Conservation (phyloP, 1,140 invertebrate genomes). For the Berghia stephanieae region DNA sequence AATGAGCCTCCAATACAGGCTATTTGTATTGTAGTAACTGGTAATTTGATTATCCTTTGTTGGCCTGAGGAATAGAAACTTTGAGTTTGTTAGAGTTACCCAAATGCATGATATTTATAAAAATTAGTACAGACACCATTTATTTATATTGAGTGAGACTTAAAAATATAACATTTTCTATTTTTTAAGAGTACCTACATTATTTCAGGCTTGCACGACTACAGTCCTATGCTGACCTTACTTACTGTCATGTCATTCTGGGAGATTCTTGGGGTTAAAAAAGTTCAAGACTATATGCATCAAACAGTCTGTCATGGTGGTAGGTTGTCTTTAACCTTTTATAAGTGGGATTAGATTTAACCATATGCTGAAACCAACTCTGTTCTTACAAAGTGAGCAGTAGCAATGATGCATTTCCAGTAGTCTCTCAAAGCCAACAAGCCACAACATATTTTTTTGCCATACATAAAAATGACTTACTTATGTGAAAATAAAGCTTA, state of each 20-base stretch:
- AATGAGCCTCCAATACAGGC: no score
- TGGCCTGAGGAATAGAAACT: no score
- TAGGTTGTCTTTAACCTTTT: slow-evolving; percentile 29
- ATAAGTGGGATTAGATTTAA: background rate
- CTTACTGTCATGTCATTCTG: slow-evolving; percentile 61
- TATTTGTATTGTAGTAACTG: no score
- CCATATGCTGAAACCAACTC: no score
- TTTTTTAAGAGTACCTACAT: no score
- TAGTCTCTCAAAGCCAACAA: background rate
- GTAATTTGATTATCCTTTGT: no score
- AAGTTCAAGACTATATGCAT: slow-evolving; percentile 53
- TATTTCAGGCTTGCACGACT: slow-evolving; percentile 61
- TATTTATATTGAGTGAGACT: no score
- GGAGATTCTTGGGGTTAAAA: slow-evolving; percentile 45
- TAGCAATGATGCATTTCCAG: background rate
- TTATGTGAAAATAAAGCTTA: background rate
- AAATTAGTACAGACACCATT: background rate
- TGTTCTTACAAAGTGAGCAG: no score
- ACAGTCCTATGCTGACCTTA: slow-evolving; percentile 59
- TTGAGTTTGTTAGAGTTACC: no score
- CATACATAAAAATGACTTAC: background rate
- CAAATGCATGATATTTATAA: no score
- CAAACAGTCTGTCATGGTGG: slow-evolving; percentile 50
- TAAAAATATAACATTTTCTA: no score
- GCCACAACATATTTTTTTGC: background rate